Percentiles rank a stretch among this genome's conserved stretches.
These are phyloP conservation scores for Paguma larvata DNA, from an alignment of 2,797 vertebrate genomes.

Conservation along the genomic window DNA sequence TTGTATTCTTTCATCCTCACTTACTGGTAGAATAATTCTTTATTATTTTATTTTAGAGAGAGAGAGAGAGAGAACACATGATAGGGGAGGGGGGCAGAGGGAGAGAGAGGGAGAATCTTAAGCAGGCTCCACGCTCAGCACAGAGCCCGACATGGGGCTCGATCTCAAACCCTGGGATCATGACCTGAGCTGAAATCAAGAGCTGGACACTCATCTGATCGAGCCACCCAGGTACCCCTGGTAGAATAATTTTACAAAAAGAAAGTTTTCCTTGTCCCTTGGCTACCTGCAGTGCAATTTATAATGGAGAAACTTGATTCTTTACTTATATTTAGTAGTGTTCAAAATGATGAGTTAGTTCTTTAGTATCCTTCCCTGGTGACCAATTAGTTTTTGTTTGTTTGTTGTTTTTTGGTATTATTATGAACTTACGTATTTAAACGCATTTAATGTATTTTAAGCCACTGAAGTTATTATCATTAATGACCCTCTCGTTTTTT, in stretches of 20 bases:
- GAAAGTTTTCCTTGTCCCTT: background rate
- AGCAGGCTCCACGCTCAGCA: too few relatives aligned
- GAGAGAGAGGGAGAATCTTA: too few relatives aligned
- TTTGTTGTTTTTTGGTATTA: conserved; percentile 2
- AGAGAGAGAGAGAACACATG: too few relatives aligned
- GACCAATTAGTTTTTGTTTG: background rate
- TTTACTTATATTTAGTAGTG: conserved; percentile 37
- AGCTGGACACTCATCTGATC: too few relatives aligned
- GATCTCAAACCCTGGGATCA: too few relatives aligned
- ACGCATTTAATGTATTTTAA: background rate
- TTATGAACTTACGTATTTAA: background rate
- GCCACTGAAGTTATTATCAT: background rate
- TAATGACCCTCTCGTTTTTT: background rate
- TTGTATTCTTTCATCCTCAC: conserved; percentile 4
- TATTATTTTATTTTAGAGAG: too few relatives aligned
- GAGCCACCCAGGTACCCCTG: background rate
- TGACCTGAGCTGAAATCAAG: too few relatives aligned
- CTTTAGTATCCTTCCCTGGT: background rate
- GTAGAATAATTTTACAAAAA: conserved; percentile 9
- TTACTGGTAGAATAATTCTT: background rate
- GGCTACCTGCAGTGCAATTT: background rate
- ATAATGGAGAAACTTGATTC: background rate
- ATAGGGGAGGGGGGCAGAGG: too few relatives aligned
- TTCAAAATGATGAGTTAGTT: conserved; percentile 6
- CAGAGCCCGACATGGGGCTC: too few relatives aligned